A percentile compares a stretch with the other conserved stretches of the same genome.
Conservation (phyloP, 2,113 vertebrate species). For the Calidris pygmaea region DNA sequence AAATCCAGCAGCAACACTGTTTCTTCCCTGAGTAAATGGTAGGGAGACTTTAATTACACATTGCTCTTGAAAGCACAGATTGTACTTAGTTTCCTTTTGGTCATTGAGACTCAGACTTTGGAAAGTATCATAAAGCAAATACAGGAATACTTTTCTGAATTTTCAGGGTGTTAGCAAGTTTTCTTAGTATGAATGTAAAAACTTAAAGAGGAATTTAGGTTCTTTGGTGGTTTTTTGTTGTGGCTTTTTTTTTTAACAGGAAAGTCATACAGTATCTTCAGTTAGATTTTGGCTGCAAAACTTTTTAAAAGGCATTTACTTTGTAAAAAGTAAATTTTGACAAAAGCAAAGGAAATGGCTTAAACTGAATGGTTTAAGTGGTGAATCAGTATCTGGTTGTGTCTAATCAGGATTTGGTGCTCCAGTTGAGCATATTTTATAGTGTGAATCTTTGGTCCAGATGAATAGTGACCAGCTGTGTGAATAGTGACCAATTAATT, state of each 20-base stretch:
- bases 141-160: background rate
- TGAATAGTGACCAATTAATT: background rate
- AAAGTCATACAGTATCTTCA: background rate
- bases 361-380: background rate
- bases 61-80: background rate
- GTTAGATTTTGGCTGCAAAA: background rate
- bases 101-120: background rate
- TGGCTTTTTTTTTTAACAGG: background rate
- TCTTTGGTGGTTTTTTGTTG: background rate
- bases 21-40: background rate
- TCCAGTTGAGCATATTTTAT: background rate
- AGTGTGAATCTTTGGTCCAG: background rate
- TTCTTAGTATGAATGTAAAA: background rate
- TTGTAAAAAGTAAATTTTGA: background rate
- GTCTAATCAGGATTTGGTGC: background rate
- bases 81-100: background rate
- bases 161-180: background rate
- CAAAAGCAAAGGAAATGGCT: background rate
- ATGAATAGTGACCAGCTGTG: background rate
- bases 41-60: constrained; percentile 1
- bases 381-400: background rate
- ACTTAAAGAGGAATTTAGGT: background rate
- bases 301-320: background rate
- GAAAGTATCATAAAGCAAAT: background rate
- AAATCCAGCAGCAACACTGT: constrained; percentile 21